Conservation (phyloP, 2,888 invertebrate genomes). For the Aspidiotus rigidus region DNA sequence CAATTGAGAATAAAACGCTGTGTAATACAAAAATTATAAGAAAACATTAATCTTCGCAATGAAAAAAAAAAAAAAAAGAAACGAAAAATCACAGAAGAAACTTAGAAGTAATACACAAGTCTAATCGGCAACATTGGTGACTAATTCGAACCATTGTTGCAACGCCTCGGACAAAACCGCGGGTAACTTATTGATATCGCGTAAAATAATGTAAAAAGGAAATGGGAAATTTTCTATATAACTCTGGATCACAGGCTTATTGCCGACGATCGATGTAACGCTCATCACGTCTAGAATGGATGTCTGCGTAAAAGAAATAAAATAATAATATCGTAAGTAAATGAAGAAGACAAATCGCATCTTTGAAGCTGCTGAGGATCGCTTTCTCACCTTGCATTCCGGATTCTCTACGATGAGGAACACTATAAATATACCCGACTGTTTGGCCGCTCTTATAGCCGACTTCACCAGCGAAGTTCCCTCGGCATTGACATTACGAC, state of each 20-base stretch:
- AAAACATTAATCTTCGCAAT: background rate
- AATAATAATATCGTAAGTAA: too few species aligned
- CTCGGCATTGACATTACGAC: slow-evolving; percentile 81
- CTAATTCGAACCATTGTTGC: slow-evolving; percentile 97
- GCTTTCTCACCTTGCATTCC: slow-evolving; percentile 59
- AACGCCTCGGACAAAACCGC: slow-evolving; percentile 88
- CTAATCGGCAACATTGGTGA: slow-evolving; percentile 46
- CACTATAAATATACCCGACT: slow-evolving; percentile 80
- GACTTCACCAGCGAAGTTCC: slow-evolving; percentile 67
- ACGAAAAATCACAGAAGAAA: slow-evolving; percentile 5
- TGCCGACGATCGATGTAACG: slow-evolving; percentile 55
- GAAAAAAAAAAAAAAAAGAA: background rate
- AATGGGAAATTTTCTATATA: slow-evolving; percentile 97
- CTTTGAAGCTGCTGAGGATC: too few species aligned
- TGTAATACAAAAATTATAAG: background rate
- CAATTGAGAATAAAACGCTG: too few species aligned
- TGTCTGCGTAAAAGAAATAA: slow-evolving; percentile 51
- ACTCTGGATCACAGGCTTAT: slow-evolving; percentile 55
- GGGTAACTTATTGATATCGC: slow-evolving; percentile 80
- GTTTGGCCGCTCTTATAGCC: slow-evolving; percentile 69
- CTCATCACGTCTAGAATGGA: slow-evolving; percentile 79
- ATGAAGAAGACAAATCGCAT: too few species aligned
- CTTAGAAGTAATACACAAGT: background rate
- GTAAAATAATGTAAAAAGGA: slow-evolving; percentile 89
- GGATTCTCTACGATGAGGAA: slow-evolving; percentile 95